Conservation (phyloP, 64 coral and sea anemone genomes). For the Hydrozoanthus tunicans region DNA sequence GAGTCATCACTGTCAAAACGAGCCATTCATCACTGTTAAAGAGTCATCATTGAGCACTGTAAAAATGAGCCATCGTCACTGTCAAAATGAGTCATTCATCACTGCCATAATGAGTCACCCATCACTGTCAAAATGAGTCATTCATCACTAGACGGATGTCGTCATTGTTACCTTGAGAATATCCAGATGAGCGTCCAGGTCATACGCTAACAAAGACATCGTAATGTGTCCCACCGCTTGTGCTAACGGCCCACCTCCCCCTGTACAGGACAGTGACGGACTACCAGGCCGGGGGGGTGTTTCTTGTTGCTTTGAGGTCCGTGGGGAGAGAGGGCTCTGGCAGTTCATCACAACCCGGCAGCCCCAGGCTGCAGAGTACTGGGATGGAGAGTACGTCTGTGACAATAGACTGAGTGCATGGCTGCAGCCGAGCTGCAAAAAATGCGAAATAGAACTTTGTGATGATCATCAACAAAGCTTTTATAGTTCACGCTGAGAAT, state of each 20-base stretch:
- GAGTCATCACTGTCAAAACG: too few species aligned
- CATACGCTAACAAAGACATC: constrained; percentile 88
- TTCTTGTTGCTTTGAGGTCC: constrained; percentile 19
- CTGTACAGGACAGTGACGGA: constrained; percentile 74
- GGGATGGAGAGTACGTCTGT: constrained; percentile 62
- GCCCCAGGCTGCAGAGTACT: constrained; percentile 73
- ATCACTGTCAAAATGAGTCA: too few species aligned
- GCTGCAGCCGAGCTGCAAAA: constrained; percentile 79
- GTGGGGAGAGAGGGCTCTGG: constrained; percentile 70
- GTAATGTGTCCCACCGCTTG: constrained; percentile 79
- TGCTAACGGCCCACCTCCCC: constrained; percentile 84
- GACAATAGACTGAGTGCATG: constrained; percentile 64
- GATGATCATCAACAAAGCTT: neutral
- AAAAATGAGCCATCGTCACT: too few species aligned
- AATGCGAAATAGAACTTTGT: neutral
- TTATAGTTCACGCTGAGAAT: neutral
- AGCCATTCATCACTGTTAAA: too few species aligned
- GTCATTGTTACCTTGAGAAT: constrained; percentile 67
- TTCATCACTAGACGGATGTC: too few species aligned
- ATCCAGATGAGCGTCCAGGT: constrained; percentile 89
- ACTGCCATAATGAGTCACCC: too few species aligned
- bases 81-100: too few species aligned
- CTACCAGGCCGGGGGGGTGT: constrained; percentile 70
- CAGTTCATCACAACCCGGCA: constrained; percentile 72
- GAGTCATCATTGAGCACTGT: too few species aligned